These are phyloP conservation scores for Cremastobaeus sp. DNA, from an alignment of 2,888 invertebrate species.

Conservation along the genomic window DNA sequence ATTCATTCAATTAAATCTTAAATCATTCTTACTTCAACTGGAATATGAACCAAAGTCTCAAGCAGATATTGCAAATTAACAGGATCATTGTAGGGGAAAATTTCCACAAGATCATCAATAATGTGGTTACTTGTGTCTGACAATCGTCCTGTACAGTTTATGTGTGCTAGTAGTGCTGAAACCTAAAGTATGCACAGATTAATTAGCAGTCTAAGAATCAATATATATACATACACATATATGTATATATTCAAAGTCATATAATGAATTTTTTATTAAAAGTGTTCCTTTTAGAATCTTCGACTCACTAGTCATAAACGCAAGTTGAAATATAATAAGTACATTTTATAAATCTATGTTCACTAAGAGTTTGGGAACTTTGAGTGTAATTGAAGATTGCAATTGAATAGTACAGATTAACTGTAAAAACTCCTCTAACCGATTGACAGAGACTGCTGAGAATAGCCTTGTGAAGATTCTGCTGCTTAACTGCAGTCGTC, in stretches of 20 bases:
- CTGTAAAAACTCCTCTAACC: slow-evolving; percentile 83
- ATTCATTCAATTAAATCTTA: not conserved
- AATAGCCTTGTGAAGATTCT: slow-evolving; percentile 90
- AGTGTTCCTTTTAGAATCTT: too few relatives aligned
- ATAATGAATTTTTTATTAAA: too few relatives aligned
- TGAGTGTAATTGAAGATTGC: not conserved
- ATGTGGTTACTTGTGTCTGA: slow-evolving; percentile 83
- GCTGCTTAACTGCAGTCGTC: slow-evolving; percentile 86
- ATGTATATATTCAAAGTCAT: too few relatives aligned
- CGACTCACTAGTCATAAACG: too few relatives aligned
- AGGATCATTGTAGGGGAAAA: slow-evolving; percentile 82
- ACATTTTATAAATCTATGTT: too few relatives aligned
- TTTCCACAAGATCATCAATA: slow-evolving; percentile 85
- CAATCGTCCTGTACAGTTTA: slow-evolving; percentile 79
- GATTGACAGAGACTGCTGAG: slow-evolving; percentile 92
- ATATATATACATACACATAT: too few relatives aligned
- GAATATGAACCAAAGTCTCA: slow-evolving; percentile 91
- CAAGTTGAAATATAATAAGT: too few relatives aligned
- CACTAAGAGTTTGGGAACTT: not conserved
- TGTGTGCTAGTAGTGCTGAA: slow-evolving; percentile 89
- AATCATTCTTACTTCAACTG: slow-evolving; percentile 86
- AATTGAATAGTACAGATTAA: too few relatives aligned
- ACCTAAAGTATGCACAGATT: too few relatives aligned
- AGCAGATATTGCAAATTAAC: slow-evolving; percentile 84
- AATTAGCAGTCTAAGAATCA: too few relatives aligned